These are phyloP conservation scores for Melanostigma gelatinosum DNA, from an alignment of 2,113 vertebrate species.

Conservation along the genomic window DNA sequence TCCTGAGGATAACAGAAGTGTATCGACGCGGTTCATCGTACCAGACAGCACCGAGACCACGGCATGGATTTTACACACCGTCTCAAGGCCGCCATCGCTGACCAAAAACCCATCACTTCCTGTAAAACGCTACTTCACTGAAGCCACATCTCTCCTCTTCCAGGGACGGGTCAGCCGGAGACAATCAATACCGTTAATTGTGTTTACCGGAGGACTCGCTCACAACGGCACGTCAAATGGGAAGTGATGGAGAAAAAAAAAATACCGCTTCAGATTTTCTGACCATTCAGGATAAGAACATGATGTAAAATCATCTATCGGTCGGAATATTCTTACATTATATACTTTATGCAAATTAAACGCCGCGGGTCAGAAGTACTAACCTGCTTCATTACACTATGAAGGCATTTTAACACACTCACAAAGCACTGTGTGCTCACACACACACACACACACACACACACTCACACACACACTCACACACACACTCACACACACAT, in stretches of 20 bases:
- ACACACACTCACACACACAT: too few relatives aligned
- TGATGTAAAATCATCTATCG: not conserved
- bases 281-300: slow-evolving; percentile 16
- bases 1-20: not conserved
- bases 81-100: slow-evolving; percentile 65
- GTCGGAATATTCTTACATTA: not conserved
- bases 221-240: slow-evolving; percentile 36
- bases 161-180: slow-evolving; percentile 30
- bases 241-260: slow-evolving; percentile 46
- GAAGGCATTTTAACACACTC: slow-evolving; percentile 21
- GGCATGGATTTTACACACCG: slow-evolving; percentile 60
- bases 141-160: slow-evolving; percentile 62
- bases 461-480: slow-evolving; percentile 37
- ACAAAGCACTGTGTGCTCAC: slow-evolving; percentile 17
- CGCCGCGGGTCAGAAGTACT: slow-evolving; percentile 8
- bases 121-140: slow-evolving; percentile 66
- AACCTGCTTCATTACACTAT: slow-evolving; percentile 10
- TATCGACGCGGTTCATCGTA: slow-evolving; percentile 19
- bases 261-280: not conserved
- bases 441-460: slow-evolving; percentile 33
- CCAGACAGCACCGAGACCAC: slow-evolving; percentile 18
- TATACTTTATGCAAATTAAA: slow-evolving; percentile 22
- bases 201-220: slow-evolving; percentile 69
- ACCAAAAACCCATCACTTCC: slow-evolving; percentile 64
- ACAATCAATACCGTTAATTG: slow-evolving; percentile 77